These are phyloP conservation scores for Brachycybe producta DNA, from an alignment of 2,888 invertebrate species.

Conservation along the genomic window DNA sequence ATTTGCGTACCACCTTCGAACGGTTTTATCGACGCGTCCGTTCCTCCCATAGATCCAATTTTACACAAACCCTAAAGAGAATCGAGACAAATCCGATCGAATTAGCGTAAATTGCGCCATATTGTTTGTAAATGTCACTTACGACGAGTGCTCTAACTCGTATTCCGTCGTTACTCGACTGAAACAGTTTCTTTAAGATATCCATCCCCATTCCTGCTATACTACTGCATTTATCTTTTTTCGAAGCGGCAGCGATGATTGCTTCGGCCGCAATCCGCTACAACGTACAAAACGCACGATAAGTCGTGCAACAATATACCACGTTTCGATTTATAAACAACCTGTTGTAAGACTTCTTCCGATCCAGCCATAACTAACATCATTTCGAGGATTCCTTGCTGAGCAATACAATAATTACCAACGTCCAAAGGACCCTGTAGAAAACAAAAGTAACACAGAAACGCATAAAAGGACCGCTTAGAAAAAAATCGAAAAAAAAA, in stretches of 20 bases:
- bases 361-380: constrained; percentile 92
- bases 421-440: constrained; percentile 75
- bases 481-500: neutral
- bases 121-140: constrained; percentile 23
- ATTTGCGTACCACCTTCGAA: constrained; percentile 90
- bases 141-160: constrained; percentile 49
- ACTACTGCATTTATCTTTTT: constrained; percentile 88
- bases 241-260: constrained; percentile 88
- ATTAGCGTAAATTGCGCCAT: too few relatives aligned
- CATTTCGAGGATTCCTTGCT: constrained; percentile 76
- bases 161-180: constrained; percentile 76
- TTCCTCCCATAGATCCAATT: constrained; percentile 78
- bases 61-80: constrained; percentile 70
- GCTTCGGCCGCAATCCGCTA: constrained; percentile 94
- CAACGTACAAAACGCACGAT: constrained; percentile 14
- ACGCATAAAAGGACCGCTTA: neutral
- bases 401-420: constrained; percentile 60
- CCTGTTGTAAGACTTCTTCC: constrained; percentile 68
- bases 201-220: constrained; percentile 79
- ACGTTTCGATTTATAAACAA: constrained; percentile 21
- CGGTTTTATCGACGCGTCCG: constrained; percentile 83
- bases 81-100: too few relatives aligned
- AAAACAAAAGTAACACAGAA: neutral
- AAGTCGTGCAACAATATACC: neutral
- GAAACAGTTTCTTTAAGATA: constrained; percentile 85